A percentile compares a stretch with the other conserved stretches of the same genome.
Evolutionary conservation across 2,888 invertebrate species (phyloP).

Genomic region (Drosophila paranaensis): DNA sequence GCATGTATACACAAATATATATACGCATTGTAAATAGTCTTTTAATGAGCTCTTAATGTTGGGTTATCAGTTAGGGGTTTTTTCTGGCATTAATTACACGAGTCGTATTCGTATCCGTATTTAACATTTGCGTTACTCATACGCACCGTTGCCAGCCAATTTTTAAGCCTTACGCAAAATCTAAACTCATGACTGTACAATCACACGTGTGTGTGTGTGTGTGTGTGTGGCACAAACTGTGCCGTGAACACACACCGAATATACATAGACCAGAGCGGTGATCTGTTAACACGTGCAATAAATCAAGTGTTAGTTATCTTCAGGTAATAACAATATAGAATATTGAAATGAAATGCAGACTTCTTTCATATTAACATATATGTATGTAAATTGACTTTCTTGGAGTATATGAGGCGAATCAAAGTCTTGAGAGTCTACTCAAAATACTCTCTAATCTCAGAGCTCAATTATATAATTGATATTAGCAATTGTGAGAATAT

Average conservation of each 20-base stretch:
- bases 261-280: not conserved
- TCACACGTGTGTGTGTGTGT: no score
- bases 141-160: slow-evolving; percentile 56
- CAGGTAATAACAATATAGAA: not conserved
- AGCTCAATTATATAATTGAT: not conserved
- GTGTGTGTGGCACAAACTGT: not conserved
- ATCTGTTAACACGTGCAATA: not conserved
- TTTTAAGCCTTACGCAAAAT: slow-evolving; percentile 36
- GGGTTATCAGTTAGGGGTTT: slow-evolving; percentile 30
- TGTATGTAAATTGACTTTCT: not conserved
- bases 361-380: no score
- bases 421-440: not conserved
- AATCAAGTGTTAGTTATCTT: not conserved
- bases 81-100: slow-evolving; percentile 59
- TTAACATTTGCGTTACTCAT: slow-evolving; percentile 57
- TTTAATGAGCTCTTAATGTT: slow-evolving; percentile 20
- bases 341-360: not conserved
- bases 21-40: not conserved
- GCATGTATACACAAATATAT: not conserved
- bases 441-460: not conserved
- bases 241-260: not conserved
- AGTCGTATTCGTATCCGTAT: slow-evolving; percentile 30
- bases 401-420: not conserved
- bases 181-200: slow-evolving; percentile 12
- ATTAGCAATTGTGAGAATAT: not conserved